Conservation (phyloP, 2,888 invertebrate species). For the Drosophila lacicola region DNA sequence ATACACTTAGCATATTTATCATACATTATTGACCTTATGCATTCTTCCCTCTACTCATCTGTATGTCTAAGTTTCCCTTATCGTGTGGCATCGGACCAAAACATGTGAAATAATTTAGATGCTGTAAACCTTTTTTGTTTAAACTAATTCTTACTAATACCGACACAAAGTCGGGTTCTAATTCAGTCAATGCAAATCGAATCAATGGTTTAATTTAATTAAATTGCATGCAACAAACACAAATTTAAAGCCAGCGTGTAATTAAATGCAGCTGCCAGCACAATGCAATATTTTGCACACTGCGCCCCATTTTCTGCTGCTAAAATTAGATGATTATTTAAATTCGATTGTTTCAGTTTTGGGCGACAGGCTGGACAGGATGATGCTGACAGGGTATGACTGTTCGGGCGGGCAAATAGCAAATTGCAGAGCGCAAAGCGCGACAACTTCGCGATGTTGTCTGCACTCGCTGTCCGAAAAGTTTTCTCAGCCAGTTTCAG, state of each 20-base stretch:
- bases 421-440: conserved; percentile 25
- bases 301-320: conserved; percentile 13
- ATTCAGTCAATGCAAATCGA: background rate
- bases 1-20: background rate
- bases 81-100: no score
- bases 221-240: background rate
- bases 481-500: conserved; percentile 57
- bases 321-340: conserved; percentile 51
- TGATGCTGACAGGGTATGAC: conserved; percentile 1
- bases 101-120: no score
- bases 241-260: background rate
- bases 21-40: background rate
- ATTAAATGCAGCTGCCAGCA: conserved; percentile 27
- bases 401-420: conserved; percentile 16
- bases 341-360: conserved; percentile 63
- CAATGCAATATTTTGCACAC: background rate
- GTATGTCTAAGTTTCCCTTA: no score
- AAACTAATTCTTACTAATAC: no score
- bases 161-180: background rate
- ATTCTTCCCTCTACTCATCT: no score
- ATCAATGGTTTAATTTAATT: background rate
- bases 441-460: conserved; percentile 19
- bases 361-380: background rate
- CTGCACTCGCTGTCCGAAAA: conserved; percentile 65
- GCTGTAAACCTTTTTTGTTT: no score